Base-by-base conservation (phyloP, 1,140 invertebrate species). In the Drosophila leontia region DNA sequence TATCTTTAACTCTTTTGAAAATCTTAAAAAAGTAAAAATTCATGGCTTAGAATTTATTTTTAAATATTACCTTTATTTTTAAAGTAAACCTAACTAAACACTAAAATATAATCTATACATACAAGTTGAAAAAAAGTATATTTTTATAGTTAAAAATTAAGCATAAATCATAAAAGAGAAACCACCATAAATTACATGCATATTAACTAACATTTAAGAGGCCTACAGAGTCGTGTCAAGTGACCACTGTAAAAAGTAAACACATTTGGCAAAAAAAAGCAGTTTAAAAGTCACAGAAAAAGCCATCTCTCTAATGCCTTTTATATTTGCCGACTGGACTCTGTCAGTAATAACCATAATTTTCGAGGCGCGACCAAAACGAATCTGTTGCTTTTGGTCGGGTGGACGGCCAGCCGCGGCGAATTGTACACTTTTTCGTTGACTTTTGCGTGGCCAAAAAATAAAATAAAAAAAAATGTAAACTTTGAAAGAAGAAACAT, bases 401-500 rank as follows among this genome's bases (percentile, higher is more conserved):
- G 80, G 75, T 79, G 76, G 26, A 61, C 48, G 58, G 61, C 72
- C 59, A 50, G 68, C 62, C 80, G 70, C 63, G 41, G 65, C 82
- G 70, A 86, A 86, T 86, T 37, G 82, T 75, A 45, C 65, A 63
- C 71, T 55, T 74, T 60, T 78, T 75, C 68, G 57, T 61, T 72
- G 71, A 58, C 80, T 59, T 47, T 63, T 63, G 81, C 80, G 51
- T 75, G 70, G 59, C 65, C 63, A 32, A 61, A 56, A 62, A 44
- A 37, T 17, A 62, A 47, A 23, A 39, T 2, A 47, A 48, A 53
- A 68, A 44, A 57, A 64, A 64, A n/a, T n/a, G 17, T 34, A 63
- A 51, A 39, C 51, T 35, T 44, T 7, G 39, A 42, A 23, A 23
- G 45, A 63, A 71, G 48, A 48, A 61, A 59, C 15, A 58, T 11